Evolutionary conservation across 2,113 vertebrate species (phyloP).

Genomic region (Cebus imitator): DNA sequence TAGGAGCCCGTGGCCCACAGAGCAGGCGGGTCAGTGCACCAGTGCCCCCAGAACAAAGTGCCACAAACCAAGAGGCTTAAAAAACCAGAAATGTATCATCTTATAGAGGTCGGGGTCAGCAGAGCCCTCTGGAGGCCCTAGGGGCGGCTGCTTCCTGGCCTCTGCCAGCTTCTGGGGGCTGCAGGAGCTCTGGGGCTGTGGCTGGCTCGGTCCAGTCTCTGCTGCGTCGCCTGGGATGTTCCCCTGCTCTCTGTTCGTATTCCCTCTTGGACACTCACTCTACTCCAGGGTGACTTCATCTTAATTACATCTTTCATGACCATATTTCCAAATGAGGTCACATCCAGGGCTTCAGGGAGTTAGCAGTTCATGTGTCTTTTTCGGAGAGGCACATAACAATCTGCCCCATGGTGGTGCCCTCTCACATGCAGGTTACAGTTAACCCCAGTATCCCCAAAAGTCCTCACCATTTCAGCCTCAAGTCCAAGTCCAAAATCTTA

Average conservation of each 20-base stretch:
- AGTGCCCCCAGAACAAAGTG: rapidly evolving
- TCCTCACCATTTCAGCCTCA: not conserved
- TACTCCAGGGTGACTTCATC: not conserved
- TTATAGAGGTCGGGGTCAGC: not conserved
- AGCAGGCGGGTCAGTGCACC: not conserved
- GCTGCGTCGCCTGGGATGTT: rapidly evolving
- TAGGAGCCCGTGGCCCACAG: not conserved
- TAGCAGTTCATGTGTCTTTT: no score
- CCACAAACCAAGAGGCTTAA: rapidly evolving
- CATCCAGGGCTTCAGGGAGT: rapidly evolving
- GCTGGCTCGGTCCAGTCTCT: rapidly evolving
- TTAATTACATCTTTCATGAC: rapidly evolving
- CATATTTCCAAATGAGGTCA: not conserved
- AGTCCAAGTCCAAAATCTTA: not conserved
- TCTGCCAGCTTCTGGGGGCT: no score
- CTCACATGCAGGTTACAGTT: not conserved
- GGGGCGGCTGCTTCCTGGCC: rapidly evolving
- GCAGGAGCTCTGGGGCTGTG: rapidly evolving
- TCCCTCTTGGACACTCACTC: no score
- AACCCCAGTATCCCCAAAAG: not conserved
- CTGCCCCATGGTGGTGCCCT: no score
- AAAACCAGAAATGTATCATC: rapidly evolving
- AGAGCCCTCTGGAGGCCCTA: no score
- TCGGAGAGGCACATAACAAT: no score
- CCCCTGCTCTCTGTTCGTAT: rapidly evolving